Percentiles rank a stretch among this genome's conserved stretches.
Conservation (phyloP, 1,140 invertebrate genomes). For the Drosophila micromelanica region DNA sequence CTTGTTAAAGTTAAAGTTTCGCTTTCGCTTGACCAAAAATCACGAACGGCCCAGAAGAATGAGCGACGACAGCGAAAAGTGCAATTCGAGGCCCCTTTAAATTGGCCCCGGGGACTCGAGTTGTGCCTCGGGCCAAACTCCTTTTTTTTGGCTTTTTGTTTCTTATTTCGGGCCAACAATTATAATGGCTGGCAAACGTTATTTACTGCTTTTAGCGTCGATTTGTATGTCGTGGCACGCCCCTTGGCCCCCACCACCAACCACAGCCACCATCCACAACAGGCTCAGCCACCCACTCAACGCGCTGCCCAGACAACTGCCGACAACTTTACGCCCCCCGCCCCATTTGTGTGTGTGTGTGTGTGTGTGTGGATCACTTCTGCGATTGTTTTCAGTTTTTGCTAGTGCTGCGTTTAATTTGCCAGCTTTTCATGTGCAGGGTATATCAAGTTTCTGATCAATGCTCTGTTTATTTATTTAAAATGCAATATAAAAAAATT, state of each 20-base stretch:
- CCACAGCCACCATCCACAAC: neutral
- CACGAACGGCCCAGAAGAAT: constrained; percentile 28
- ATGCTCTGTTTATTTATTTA: neutral
- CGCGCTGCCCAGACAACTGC: constrained; percentile 16
- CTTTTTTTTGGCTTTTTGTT: neutral
- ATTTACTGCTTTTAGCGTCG: constrained; percentile 59
- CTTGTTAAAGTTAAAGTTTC: constrained; percentile 39
- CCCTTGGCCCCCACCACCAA: constrained; percentile 16
- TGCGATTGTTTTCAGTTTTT: constrained; percentile 18
- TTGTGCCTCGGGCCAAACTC: constrained; percentile 8
- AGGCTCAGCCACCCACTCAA: neutral
- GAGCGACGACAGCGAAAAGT: constrained; percentile 22
- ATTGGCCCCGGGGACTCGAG: constrained; percentile 7
- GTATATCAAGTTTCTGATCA: neutral
- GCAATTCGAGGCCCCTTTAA: constrained; percentile 23
- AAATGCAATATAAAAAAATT: no score
- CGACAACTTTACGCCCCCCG: constrained; percentile 21
- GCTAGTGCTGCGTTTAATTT: neutral
- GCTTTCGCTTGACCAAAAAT: constrained; percentile 49
- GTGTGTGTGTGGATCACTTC: constrained; percentile 13
- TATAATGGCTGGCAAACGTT: constrained; percentile 43
- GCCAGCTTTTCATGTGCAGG: constrained; percentile 1
- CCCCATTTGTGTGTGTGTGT: constrained; percentile 10
- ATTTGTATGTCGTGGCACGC: constrained; percentile 56
- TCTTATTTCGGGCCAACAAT: constrained; percentile 29